phyloP scores from a whole-genome alignment of 1,140 invertebrate genomes.

The Nymphalis io region DNA sequence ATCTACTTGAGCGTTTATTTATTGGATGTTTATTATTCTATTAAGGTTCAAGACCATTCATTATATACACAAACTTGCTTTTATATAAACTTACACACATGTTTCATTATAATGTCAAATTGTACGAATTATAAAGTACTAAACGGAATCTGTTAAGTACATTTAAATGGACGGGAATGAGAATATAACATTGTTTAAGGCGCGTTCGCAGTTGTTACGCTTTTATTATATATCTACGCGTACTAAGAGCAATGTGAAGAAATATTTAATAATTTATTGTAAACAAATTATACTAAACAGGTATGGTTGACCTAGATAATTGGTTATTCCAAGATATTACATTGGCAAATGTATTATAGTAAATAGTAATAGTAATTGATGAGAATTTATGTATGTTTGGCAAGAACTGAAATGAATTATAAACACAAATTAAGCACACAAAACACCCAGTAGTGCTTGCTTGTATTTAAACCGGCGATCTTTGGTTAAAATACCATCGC shows the following conservation, averaged over 20 bases:
- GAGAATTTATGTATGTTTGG: too few relatives aligned
- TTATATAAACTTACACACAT: not conserved
- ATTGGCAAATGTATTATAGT: too few relatives aligned
- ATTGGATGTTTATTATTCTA: not conserved
- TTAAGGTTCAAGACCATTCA: not conserved
- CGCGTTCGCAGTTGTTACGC: not conserved
- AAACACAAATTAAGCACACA: too few relatives aligned
- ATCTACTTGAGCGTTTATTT: not conserved
- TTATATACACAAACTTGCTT: not conserved
- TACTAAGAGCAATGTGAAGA: not conserved
- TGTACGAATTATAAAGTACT: slow-evolving; percentile 14
- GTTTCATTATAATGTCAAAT: slow-evolving; percentile 11
- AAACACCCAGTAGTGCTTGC: too few relatives aligned
- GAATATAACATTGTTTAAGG: not conserved
- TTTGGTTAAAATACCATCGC: too few relatives aligned
- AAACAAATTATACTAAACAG: not conserved
- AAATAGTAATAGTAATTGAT: too few relatives aligned
- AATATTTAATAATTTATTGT: not conserved
- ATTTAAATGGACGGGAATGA: not conserved
- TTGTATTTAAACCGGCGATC: too few relatives aligned
- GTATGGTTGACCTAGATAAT: not conserved
- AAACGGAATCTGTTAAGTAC: slow-evolving; percentile 11
- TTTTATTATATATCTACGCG: not conserved
- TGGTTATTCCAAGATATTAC: not conserved
- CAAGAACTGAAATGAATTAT: too few relatives aligned